Evolutionary conservation across 2,113 vertebrate genomes (phyloP).

Genomic region (Cephalopterus ornatus): DNA sequence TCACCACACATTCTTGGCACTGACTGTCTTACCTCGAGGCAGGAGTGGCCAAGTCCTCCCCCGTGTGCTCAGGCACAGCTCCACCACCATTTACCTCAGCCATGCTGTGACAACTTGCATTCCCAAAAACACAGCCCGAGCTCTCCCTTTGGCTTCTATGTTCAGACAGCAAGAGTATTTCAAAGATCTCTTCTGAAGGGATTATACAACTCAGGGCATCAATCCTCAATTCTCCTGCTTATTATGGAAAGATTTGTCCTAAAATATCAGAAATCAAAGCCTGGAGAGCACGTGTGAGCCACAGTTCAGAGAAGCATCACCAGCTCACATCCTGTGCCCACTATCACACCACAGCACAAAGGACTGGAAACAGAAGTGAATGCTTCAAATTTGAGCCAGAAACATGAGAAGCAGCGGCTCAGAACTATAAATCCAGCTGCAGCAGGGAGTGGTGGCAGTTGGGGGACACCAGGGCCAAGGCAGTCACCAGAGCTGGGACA

Average conservation of each 20-base stretch:
- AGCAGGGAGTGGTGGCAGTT: background rate
- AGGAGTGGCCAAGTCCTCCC: background rate
- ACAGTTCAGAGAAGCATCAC: background rate
- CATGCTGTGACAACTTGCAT: background rate
- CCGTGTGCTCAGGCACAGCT: background rate
- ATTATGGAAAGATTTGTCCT: background rate
- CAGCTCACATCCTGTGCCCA: background rate
- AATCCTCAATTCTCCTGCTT: background rate
- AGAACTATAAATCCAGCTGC: background rate
- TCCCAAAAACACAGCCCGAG: background rate
- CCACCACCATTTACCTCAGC: background rate
- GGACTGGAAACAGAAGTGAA: background rate
- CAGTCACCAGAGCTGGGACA: background rate
- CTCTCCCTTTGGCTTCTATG: background rate
- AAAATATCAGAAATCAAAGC: background rate
- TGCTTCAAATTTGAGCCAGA: background rate
- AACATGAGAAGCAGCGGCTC: background rate
- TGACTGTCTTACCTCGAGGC: background rate
- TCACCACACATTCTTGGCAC: background rate
- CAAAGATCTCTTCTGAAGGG: background rate
- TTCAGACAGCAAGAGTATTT: background rate
- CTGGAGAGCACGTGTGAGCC: background rate
- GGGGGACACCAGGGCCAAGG: background rate
- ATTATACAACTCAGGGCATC: background rate
- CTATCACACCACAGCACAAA: background rate